Evolutionary conservation across 1,140 invertebrate species (phyloP), one percentile per base, ranked within the genome.

Genomic region (Drosophila athabasca): DNA sequence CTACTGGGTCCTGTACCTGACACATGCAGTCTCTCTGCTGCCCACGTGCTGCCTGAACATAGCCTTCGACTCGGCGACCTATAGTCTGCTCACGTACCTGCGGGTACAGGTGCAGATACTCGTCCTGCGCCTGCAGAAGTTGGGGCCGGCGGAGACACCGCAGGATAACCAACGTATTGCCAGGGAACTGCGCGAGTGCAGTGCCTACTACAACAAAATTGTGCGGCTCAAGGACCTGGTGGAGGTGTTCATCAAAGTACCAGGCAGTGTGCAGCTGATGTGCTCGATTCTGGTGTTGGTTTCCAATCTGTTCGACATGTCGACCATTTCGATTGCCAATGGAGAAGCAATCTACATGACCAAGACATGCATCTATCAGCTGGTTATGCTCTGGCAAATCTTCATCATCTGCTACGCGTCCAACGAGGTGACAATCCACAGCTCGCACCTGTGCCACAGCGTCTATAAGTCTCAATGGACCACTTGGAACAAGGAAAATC

Each of bases 331-430:
- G n/a, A 26, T 53, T 17, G 70, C 60, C 13, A 45, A 64, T 4
- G 58, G 46, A 0, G 59, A 84, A 0, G 55, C 54, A 19, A 49
- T 60, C 1, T 57, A 72, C 11, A 69, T 90, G 62, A 26, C 72
- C 9, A 91, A 78, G 52, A 73, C 73, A 3, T 50, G 53, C 9
- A 65, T 75, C 19, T 91, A 91, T 55, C 85, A 90, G 15, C 45
- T 84, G 26, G 78, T 73, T 1, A 91, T 91, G 90, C 46, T 91
- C 2, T 26, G 61, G 53, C 90, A 91, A 59, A 85, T 91, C n/a
- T 91, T 91, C 41, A 88, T 91, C 3, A 24, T 91, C 3, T 91
- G 90, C 70, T 82, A 90, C 62, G 74, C 79, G 22, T 66, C 90
- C 22, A 84, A 91, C 50, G 82, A 91, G 43, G 69, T 91, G 24